phyloP scores from a whole-genome alignment of 64 coral and sea anemone species.

The Astreopora myriophthalma region DNA sequence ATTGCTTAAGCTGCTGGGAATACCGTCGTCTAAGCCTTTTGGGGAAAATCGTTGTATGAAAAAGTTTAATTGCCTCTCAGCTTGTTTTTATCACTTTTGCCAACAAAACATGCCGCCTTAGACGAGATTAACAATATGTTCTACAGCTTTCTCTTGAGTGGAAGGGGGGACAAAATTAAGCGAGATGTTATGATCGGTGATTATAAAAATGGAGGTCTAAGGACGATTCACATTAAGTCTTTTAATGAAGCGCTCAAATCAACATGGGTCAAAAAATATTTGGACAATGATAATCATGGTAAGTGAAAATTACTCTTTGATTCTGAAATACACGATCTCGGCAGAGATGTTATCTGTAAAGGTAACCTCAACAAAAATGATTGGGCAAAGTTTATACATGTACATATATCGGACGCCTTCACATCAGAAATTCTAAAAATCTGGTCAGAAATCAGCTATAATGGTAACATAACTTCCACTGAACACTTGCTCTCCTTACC shows the following conservation, averaged over 20 bases:
- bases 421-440: background rate
- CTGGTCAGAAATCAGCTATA: background rate
- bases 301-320: slow-evolving; percentile 11
- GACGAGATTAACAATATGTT: background rate
- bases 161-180: slow-evolving; percentile 33
- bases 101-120: background rate
- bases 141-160: slow-evolving; percentile 4
- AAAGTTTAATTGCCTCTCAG: slow-evolving; percentile 9
- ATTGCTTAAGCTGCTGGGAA: background rate
- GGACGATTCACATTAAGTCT: slow-evolving; percentile 11
- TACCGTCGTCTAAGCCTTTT: background rate
- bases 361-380: background rate
- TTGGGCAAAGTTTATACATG: background rate
- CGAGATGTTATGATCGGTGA: slow-evolving; percentile 13
- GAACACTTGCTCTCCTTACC: background rate
- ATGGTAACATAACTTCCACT: background rate
- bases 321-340: too few relatives aligned
- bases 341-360: background rate
- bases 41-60: background rate
- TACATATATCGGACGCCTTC: background rate
- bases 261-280: slow-evolving; percentile 11
- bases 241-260: slow-evolving; percentile 34
- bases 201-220: slow-evolving; percentile 11
- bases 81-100: slow-evolving; percentile 6
- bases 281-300: background rate